A percentile compares a stretch with the other conserved stretches of the same genome.
These are phyloP conservation scores for Escarpia spicata DNA, from an alignment of 2,888 invertebrate genomes.

Conservation along the genomic window DNA sequence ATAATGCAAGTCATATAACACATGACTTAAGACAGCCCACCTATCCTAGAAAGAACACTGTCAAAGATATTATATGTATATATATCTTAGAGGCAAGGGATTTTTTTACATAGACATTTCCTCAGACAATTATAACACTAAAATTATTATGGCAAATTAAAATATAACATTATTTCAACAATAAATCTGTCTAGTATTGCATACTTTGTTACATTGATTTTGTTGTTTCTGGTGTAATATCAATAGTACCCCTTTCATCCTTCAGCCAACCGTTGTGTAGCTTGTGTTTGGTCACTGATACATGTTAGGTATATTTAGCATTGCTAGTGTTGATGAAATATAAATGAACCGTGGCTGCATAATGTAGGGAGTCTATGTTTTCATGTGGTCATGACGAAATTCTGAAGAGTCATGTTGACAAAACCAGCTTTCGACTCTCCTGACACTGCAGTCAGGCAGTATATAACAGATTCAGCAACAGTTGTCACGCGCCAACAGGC, in stretches of 20 bases:
- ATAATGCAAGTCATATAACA: too few relatives aligned
- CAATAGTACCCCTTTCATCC: too few relatives aligned
- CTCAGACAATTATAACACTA: too few relatives aligned
- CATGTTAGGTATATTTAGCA: background rate
- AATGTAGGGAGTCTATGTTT: background rate
- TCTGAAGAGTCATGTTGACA: background rate
- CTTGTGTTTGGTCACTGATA: background rate
- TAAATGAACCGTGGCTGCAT: background rate
- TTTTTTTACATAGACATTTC: too few relatives aligned
- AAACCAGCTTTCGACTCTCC: background rate
- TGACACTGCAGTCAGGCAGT: too few relatives aligned
- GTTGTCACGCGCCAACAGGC: background rate
- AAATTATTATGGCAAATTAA: too few relatives aligned
- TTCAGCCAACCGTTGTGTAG: background rate
- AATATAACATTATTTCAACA: background rate
- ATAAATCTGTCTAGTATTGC: background rate
- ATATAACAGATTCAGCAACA: background rate
- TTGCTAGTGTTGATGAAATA: background rate
- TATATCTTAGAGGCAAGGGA: too few relatives aligned
- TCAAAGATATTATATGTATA: too few relatives aligned
- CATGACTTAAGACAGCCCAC: too few relatives aligned
- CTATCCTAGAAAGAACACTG: too few relatives aligned
- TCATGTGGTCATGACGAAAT: background rate
- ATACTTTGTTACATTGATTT: background rate
- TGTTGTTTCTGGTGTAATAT: too few relatives aligned